Evolutionary conservation across 2,888 invertebrate species (phyloP).

Genomic region (Agrotis clavis): DNA sequence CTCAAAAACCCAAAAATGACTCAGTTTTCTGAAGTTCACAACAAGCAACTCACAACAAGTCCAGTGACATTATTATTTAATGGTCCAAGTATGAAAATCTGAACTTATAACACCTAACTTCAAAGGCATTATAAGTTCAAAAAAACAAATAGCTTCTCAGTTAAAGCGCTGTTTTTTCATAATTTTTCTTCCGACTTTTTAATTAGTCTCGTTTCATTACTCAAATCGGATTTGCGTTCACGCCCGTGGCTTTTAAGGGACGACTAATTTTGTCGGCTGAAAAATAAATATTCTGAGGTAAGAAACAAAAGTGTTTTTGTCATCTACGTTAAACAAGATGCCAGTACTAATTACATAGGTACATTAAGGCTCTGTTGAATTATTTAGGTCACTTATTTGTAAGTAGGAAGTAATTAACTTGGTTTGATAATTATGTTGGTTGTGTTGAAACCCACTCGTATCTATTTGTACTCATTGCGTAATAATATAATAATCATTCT

Average conservation of each 20-base stretch:
- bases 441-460: too few relatives aligned
- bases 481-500: too few relatives aligned
- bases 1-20: too few relatives aligned
- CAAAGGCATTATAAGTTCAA: conserved; percentile 55
- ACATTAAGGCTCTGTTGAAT: neutral
- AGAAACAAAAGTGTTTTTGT: conserved; percentile 69
- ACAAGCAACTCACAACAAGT: too few relatives aligned
- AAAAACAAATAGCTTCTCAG: conserved; percentile 73
- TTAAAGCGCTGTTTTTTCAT: conserved; percentile 77
- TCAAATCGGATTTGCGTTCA: conserved; percentile 86
- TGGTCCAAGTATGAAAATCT: conserved; percentile 45
- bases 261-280: conserved; percentile 76
- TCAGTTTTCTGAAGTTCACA: too few relatives aligned
- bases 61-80: conserved; percentile 25
- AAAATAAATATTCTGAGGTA: conserved; percentile 66
- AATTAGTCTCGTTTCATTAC: conserved; percentile 86
- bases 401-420: neutral
- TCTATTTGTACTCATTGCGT: too few relatives aligned
- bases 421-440: neutral
- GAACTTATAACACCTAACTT: conserved; percentile 56
- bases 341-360: conserved; percentile 61
- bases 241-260: conserved; percentile 81
- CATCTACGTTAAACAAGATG: conserved; percentile 65
- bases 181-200: conserved; percentile 82
- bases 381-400: too few relatives aligned